Percentiles rank a stretch among this genome's conserved stretches.
Evolutionary conservation across 2,888 invertebrate species (phyloP).

Genomic region (Monochamus alternatus): DNA sequence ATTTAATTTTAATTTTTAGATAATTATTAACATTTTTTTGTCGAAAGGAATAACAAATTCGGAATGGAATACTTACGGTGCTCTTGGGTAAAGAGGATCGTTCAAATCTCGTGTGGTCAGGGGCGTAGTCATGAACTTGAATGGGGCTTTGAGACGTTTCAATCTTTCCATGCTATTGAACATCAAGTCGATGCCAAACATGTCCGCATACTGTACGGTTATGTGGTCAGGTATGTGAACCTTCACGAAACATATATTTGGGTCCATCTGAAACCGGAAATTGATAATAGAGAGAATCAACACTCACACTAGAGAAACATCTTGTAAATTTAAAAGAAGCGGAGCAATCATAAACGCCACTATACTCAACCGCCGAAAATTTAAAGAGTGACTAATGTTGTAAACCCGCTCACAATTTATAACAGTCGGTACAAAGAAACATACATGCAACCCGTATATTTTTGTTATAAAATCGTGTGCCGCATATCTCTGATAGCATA

Average conservation of each 20-base stretch:
- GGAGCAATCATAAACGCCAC: no score
- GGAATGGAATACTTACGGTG: conserved; percentile 53
- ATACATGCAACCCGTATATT: no score
- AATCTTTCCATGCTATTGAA: conserved; percentile 53
- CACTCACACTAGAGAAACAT: no score
- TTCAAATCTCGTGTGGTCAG: conserved; percentile 53
- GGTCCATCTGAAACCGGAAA: conserved; percentile 52
- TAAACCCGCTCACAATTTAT: no score
- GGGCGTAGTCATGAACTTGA: conserved; percentile 57
- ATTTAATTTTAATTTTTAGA: no score
- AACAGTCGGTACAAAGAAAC: no score
- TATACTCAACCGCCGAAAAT: no score
- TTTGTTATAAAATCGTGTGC: no score
- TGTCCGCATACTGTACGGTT: conserved; percentile 54
- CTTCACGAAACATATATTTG: conserved; percentile 61
- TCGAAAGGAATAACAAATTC: background rate
- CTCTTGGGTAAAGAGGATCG: conserved; percentile 54
- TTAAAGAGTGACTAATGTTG: no score
- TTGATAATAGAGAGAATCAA: background rate
- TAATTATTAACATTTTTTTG: background rate
- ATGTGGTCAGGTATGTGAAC: conserved; percentile 62
- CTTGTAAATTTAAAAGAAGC: no score
- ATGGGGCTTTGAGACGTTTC: conserved; percentile 46
- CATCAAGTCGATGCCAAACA: conserved; percentile 58
- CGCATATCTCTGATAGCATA: no score